Base-by-base conservation (phyloP, 2,113 vertebrate species). In the Sisor rabdophorus region DNA sequence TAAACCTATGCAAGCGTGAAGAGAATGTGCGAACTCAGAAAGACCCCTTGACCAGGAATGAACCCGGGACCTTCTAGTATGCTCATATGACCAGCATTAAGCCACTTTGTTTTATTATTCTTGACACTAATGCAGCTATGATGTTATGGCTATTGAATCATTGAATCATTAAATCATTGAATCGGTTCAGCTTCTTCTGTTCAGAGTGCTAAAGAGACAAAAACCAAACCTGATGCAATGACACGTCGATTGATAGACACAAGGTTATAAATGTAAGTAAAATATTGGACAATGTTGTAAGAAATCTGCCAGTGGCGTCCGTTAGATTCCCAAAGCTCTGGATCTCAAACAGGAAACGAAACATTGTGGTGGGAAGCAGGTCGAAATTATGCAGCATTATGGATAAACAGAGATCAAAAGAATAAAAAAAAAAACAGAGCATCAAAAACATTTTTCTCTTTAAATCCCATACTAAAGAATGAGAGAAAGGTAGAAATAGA, bases 361-460 rank as follows among this genome's bases (percentile, higher is more conserved):
- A 32, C 64, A 56, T 32, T 13, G 30, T 82, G 77, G 68, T 73
- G 73, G 71, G 61, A 79, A 65, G 71, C 8, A 8, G 22, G 59
- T 40, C 17, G 47, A 71, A 50, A 71, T 67, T 58, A 61, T 58
- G 10, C n/a, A 30, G 61, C 55, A 10, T 44, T 44, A 54, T 11
- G 30, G 53, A 79, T 53, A 72, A 71, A 75, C 71, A 80, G n/a
- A 13, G 36, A n/a, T 47, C 36, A 47, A 40, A n/a, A 78, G 53
- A 80, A 80, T 54, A 83, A 83, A 80, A 74, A 52, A 55, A 8
- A 50, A 22, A 77, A 26, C 15, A 26, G 58, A 24, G 54, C 52
- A 50, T 44, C 15, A 26, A 40, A 48, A 22, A 36, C 11, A 50
- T 20, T 48, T 32, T 71, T 36, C 6, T 36, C 32, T 36, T 6